A percentile compares a stretch with the other conserved stretches of the same genome.
Evolutionary conservation across 1,140 invertebrate genomes (phyloP).

Genomic region (Aleiodes sp.): DNA sequence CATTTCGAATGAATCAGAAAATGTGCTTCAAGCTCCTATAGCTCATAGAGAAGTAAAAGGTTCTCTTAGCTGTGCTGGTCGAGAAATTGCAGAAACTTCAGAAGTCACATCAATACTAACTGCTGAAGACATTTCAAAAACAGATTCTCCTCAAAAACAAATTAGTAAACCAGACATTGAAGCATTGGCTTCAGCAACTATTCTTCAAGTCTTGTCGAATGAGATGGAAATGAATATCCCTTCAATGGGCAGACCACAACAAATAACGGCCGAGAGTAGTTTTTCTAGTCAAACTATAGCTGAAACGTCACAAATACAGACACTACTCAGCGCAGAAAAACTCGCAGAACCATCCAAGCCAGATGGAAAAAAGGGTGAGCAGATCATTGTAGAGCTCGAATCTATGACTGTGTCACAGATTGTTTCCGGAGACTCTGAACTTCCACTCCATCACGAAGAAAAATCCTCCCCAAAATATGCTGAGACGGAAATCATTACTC

Average conservation of each 20-base stretch:
- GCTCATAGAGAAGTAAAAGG: slow-evolving; percentile 35
- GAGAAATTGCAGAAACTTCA: slow-evolving; percentile 47
- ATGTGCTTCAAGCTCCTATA: slow-evolving; percentile 36
- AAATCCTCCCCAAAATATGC: slow-evolving; percentile 46
- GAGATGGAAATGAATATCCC: slow-evolving; percentile 49
- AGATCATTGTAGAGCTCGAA: slow-evolving; percentile 46
- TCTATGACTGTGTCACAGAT: slow-evolving; percentile 47
- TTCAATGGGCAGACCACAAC: slow-evolving; percentile 34
- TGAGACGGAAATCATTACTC: slow-evolving; percentile 44
- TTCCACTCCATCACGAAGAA: slow-evolving; percentile 36
- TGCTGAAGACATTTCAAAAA: slow-evolving; percentile 36
- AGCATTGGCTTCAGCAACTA: slow-evolving; percentile 45
- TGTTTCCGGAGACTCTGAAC: slow-evolving; percentile 48
- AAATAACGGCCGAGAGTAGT: slow-evolving; percentile 46
- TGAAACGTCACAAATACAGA: slow-evolving; percentile 50
- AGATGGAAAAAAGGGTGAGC: slow-evolving; percentile 43
- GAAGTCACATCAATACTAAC: slow-evolving; percentile 43
- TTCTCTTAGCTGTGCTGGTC: slow-evolving; percentile 38
- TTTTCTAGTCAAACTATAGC: slow-evolving; percentile 45
- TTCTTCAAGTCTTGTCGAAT: slow-evolving; percentile 51
- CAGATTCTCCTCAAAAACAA: slow-evolving; percentile 36
- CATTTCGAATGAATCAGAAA: slow-evolving; percentile 53
- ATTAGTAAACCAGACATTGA: slow-evolving; percentile 42
- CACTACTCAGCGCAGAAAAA: slow-evolving; percentile 43
- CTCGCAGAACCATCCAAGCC: slow-evolving; percentile 38